These are phyloP conservation scores for Lepus timidus DNA, from an alignment of 2,113 vertebrate species.

Conservation along the genomic window DNA sequence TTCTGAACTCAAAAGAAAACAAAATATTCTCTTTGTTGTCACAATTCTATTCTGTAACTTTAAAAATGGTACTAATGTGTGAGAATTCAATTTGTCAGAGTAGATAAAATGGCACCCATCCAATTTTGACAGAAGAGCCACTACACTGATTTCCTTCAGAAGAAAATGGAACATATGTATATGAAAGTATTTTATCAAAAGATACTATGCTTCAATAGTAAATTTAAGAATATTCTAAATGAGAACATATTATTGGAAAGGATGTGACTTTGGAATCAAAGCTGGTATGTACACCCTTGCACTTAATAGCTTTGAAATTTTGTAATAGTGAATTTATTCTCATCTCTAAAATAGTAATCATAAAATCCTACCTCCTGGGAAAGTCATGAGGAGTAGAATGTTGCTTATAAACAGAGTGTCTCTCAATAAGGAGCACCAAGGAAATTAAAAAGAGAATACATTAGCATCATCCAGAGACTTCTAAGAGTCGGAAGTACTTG, in stretches of 20 bases:
- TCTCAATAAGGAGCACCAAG: background rate
- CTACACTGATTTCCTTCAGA: background rate
- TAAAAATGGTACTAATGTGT: background rate
- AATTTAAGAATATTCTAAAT: slow-evolving; percentile 16
- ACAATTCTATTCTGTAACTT: background rate
- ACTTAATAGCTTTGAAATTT: background rate
- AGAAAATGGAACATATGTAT: background rate
- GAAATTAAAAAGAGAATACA: background rate
- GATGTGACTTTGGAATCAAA: background rate
- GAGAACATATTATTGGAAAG: background rate
- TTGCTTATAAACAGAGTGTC: background rate
- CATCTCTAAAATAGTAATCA: slow-evolving; percentile 11
- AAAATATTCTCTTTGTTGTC: slow-evolving; percentile 18
- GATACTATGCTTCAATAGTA: background rate
- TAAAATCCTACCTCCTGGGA: background rate
- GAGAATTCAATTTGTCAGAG: background rate
- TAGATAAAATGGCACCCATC: background rate
- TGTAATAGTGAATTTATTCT: background rate
- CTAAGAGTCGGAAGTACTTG: background rate
- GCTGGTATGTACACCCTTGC: background rate
- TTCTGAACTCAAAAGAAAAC: background rate
- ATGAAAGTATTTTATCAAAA: background rate
- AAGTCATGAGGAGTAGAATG: background rate
- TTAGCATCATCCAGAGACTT: background rate
- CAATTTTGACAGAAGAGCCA: background rate